Evolutionary conservation across 2,888 invertebrate genomes (phyloP).

Genomic region (Gari tellinella): DNA sequence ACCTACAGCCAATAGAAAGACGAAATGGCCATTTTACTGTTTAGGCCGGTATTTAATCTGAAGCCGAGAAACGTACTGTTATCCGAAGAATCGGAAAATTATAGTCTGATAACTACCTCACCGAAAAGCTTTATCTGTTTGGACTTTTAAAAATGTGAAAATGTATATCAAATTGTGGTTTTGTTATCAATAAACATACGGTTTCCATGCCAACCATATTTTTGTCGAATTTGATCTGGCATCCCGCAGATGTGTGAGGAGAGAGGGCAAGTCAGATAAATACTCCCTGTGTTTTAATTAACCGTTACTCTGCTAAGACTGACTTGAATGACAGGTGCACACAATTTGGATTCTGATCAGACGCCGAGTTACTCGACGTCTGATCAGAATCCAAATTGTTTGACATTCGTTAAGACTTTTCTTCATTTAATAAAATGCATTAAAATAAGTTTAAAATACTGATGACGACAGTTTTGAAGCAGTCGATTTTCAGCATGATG

Average conservation of each 20-base stretch:
- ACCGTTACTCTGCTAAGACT: no score
- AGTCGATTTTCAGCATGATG: no score
- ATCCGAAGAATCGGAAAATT: conserved; percentile 37
- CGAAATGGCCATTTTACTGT: not conserved
- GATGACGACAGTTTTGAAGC: no score
- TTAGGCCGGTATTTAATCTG: conserved; percentile 35
- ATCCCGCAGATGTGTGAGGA: conserved; percentile 26
- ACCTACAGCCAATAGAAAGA: not conserved
- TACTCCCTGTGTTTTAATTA: conserved; percentile 43
- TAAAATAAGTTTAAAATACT: no score
- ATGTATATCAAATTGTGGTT: conserved; percentile 49
- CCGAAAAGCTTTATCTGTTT: conserved; percentile 28
- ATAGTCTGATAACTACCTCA: no score
- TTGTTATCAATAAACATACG: conserved; percentile 53
- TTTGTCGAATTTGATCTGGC: conserved; percentile 55
- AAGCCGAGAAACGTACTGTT: conserved; percentile 16
- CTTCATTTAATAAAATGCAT: no score
- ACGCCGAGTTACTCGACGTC: no score
- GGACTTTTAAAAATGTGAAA: conserved; percentile 41
- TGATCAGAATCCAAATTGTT: no score
- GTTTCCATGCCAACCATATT: conserved; percentile 32
- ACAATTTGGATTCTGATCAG: no score
- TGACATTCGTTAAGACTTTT: no score
- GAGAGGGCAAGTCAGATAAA: conserved; percentile 26
- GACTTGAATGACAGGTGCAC: no score